Percentiles rank a stretch among this genome's conserved stretches.
Conservation (phyloP, 1,140 invertebrate species). For the Zaprionus tsacasi region DNA sequence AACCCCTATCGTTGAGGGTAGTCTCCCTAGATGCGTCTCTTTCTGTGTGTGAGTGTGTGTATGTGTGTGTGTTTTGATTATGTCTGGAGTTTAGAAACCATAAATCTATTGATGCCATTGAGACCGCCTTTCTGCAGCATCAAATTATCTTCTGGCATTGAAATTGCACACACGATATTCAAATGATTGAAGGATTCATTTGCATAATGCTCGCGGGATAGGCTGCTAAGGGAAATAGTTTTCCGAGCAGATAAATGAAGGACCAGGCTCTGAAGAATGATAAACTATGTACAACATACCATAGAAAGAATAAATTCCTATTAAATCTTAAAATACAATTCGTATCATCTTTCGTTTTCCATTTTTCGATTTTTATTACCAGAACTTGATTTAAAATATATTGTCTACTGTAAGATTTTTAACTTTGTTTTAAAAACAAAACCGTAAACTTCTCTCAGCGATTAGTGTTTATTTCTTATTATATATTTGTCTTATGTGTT, state of each 20-base stretch:
- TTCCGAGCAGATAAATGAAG: background rate
- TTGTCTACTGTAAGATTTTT: too few species aligned
- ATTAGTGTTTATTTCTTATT: too few species aligned
- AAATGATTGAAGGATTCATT: constrained; percentile 59
- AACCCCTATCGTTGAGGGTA: constrained; percentile 53
- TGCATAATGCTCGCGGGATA: constrained; percentile 58
- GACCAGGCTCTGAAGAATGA: background rate
- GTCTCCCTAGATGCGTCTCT: background rate
- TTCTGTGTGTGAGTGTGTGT: constrained; percentile 42
- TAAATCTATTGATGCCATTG: constrained; percentile 82
- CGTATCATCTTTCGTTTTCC: too few species aligned
- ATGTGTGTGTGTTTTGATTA: constrained; percentile 74
- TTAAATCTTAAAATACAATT: background rate
- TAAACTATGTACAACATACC: background rate
- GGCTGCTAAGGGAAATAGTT: background rate
- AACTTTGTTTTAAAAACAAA: too few species aligned
- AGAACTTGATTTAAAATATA: too few species aligned
- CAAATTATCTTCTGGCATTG: constrained; percentile 77
- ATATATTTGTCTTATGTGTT: too few species aligned
- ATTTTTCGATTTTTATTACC: too few species aligned
- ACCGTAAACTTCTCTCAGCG: too few species aligned
- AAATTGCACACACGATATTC: constrained; percentile 56
- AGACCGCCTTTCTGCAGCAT: constrained; percentile 74
- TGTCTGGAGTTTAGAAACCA: constrained; percentile 76
- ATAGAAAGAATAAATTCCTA: background rate